Conservation (phyloP, 2,797 vertebrate species). For the Liasis olivaceus region DNA sequence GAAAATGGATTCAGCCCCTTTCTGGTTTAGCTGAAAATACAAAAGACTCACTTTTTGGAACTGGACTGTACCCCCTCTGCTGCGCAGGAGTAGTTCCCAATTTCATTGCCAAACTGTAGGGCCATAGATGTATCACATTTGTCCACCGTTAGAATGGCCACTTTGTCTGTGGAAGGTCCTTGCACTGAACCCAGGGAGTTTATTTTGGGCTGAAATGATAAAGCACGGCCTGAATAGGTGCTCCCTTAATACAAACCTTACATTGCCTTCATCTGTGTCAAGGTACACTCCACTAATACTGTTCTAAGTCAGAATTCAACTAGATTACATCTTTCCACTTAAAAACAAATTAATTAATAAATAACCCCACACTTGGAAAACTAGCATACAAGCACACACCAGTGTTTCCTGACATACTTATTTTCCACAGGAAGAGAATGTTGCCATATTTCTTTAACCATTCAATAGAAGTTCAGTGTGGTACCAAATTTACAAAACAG, state of each 20-base stretch:
- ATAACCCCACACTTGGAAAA: neutral
- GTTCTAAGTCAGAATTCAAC: neutral
- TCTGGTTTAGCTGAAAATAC: neutral
- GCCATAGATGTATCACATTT: slow-evolving; percentile 92
- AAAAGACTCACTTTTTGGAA: slow-evolving; percentile 91
- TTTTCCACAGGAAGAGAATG: neutral
- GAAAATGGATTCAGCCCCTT: neutral
- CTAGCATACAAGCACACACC: neutral
- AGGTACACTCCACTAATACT: neutral
- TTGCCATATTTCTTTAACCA: neutral
- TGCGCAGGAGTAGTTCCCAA: slow-evolving; percentile 95
- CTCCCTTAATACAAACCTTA: neutral
- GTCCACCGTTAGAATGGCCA: slow-evolving; percentile 91
- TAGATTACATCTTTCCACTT: neutral
- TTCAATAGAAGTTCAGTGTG: neutral
- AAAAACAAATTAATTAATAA: neutral
- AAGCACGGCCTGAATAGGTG: neutral
- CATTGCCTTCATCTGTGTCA: neutral
- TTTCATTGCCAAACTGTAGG: slow-evolving; percentile 88
- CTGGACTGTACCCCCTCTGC: slow-evolving; percentile 95
- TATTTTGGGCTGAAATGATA: slow-evolving; percentile 84
- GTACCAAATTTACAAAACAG: neutral
- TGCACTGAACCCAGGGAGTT: slow-evolving; percentile 87
- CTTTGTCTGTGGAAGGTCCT: slow-evolving; percentile 96
- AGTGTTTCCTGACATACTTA: neutral